Conservation (phyloP, 1,140 invertebrate genomes). For the Bombus waltoni region DNA sequence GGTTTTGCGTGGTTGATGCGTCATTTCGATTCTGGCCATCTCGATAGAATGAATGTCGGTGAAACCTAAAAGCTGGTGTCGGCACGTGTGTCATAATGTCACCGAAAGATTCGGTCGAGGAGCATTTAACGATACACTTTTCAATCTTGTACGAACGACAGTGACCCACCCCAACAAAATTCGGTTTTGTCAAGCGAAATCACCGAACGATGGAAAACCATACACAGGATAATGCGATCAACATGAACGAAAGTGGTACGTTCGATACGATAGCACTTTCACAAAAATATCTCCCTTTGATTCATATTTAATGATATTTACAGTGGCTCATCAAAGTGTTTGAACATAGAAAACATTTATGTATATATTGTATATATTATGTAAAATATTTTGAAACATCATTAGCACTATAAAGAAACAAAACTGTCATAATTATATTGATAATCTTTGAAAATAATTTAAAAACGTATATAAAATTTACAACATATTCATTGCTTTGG, state of each 20-base stretch:
- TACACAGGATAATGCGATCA: slow-evolving; percentile 48
- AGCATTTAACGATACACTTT: slow-evolving; percentile 30
- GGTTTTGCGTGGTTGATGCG: background rate
- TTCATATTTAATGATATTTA: background rate
- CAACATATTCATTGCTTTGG: too few species aligned
- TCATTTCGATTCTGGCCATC: too few species aligned
- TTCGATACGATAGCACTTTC: slow-evolving; percentile 1
- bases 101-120: slow-evolving; percentile 29
- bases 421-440: background rate
- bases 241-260: slow-evolving; percentile 65
- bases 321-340: background rate
- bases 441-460: background rate
- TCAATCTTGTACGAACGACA: slow-evolving; percentile 31
- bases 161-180: slow-evolving; percentile 51
- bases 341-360: background rate
- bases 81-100: slow-evolving; percentile 45
- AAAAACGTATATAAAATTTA: background rate
- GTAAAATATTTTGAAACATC: background rate
- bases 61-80: slow-evolving; percentile 9
- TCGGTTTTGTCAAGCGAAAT: slow-evolving; percentile 19
- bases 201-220: slow-evolving; percentile 66
- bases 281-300: background rate
- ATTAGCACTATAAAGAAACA: background rate
- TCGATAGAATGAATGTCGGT: slow-evolving; percentile 22
- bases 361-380: background rate